Conservation (phyloP, 2,113 vertebrate species). For the Odocoileus virginianus region DNA sequence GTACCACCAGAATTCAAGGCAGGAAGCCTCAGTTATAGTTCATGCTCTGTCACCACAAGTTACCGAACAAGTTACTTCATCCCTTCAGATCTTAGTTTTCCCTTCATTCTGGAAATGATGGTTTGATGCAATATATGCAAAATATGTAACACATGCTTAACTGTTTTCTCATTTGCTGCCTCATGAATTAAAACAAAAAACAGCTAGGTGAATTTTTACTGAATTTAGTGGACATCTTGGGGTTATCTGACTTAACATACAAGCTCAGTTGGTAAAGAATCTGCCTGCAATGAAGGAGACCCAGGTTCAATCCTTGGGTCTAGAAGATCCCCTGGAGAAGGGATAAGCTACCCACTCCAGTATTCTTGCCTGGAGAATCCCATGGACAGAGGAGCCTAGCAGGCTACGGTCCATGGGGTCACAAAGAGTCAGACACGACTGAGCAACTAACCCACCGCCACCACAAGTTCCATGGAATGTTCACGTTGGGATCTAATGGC, state of each 20-base stretch:
- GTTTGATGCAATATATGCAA: background rate
- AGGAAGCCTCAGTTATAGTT: background rate
- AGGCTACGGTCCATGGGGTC: background rate
- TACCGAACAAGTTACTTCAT: background rate
- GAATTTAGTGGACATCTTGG: background rate
- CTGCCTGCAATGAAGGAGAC: background rate
- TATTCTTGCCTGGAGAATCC: background rate
- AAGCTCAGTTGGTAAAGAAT: background rate
- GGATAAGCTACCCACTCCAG: background rate
- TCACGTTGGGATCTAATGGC: background rate
- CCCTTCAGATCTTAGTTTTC: background rate
- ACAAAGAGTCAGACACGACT: accelerated
- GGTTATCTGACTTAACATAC: background rate
- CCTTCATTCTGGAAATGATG: background rate
- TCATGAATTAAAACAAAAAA: background rate
- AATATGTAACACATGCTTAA: background rate
- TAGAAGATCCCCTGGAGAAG: background rate
- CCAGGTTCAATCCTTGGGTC: background rate
- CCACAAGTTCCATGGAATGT: background rate
- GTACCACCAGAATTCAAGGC: background rate
- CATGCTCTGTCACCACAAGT: background rate
- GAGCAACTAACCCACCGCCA: background rate
- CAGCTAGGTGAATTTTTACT: background rate
- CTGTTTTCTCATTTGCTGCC: background rate
- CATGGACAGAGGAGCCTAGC: background rate